Evolutionary conservation across 2,888 invertebrate species (phyloP).

Genomic region (Ferdinandea cuprea): DNA sequence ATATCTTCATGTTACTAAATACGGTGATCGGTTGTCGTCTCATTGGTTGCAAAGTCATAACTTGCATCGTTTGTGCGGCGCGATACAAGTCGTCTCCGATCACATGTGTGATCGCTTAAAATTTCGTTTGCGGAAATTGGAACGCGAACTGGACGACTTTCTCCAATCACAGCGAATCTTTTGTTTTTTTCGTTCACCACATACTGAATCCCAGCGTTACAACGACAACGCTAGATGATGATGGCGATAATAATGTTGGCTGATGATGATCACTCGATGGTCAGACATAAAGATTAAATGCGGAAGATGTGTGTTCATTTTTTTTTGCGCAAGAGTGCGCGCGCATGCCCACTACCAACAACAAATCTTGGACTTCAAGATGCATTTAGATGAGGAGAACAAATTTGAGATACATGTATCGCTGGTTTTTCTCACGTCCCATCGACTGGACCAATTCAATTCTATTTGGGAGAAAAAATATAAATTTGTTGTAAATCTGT

Average conservation of each 20-base stretch:
- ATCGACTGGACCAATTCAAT: conserved; percentile 20
- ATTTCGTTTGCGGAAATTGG: conserved; percentile 73
- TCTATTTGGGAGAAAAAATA: conserved; percentile 49
- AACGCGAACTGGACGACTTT: conserved; percentile 71
- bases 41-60: conserved; percentile 65
- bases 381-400: conserved; percentile 38
- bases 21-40: conserved; percentile 36
- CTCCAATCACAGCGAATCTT: conserved; percentile 71
- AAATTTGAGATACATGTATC: background rate
- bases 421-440: conserved; percentile 46
- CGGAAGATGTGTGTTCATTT: conserved; percentile 55
- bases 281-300: conserved; percentile 72
- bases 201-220: background rate
- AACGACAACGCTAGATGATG: conserved; percentile 6
- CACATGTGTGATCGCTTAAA: conserved; percentile 65
- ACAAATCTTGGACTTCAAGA: conserved; percentile 1
- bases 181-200: conserved; percentile 40
- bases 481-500: conserved; percentile 58
- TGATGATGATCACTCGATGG: conserved; percentile 66
- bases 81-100: conserved; percentile 16
- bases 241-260: conserved; percentile 35
- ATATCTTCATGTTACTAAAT: conserved; percentile 45
- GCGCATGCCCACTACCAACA: conserved; percentile 11
- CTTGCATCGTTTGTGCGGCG: conserved; percentile 16
- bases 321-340: conserved; percentile 50